phyloP scores from a whole-genome alignment of 2,888 invertebrate species.

The Corythucha ciliata region DNA sequence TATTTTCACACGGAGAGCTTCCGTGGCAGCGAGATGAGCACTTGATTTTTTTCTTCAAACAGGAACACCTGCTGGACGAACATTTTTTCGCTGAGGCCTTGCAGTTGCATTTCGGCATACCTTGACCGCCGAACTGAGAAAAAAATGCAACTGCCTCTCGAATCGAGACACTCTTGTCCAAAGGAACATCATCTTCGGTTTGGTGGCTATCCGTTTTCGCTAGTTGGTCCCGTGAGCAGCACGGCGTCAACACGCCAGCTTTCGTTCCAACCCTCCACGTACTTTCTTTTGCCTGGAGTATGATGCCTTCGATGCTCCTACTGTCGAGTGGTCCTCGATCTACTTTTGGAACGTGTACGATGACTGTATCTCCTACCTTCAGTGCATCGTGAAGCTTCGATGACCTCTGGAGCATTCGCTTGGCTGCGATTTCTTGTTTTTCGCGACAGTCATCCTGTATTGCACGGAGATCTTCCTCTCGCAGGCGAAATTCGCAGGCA shows the following conservation, averaged over 20 bases:
- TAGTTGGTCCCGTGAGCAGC: not conserved
- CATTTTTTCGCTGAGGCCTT: too few relatives aligned
- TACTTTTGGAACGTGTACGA: conserved; percentile 7
- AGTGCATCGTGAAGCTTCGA: too few relatives aligned
- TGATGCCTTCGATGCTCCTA: conserved; percentile 1
- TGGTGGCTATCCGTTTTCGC: not conserved
- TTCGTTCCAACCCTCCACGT: not conserved
- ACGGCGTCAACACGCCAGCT: conserved; percentile 4
- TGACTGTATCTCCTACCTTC: conserved; percentile 10
- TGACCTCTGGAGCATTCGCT: too few relatives aligned
- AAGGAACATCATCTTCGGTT: not conserved
- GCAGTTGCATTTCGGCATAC: too few relatives aligned
- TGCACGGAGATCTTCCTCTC: conserved; percentile 1
- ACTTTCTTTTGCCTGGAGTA: not conserved
- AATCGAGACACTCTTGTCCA: not conserved
- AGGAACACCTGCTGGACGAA: too few relatives aligned
- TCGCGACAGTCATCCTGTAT: not conserved
- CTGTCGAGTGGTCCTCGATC: too few relatives aligned
- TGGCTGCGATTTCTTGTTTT: not conserved
- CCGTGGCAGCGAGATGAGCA: too few relatives aligned
- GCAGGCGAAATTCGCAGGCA: too few relatives aligned
- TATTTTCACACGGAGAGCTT: too few relatives aligned
- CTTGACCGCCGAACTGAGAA: too few relatives aligned
- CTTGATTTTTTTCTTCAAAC: too few relatives aligned
- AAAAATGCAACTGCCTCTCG: too few relatives aligned